Evolutionary conservation across 2,113 vertebrate species (phyloP).

Genomic region (Bufo gargarizans): DNA sequence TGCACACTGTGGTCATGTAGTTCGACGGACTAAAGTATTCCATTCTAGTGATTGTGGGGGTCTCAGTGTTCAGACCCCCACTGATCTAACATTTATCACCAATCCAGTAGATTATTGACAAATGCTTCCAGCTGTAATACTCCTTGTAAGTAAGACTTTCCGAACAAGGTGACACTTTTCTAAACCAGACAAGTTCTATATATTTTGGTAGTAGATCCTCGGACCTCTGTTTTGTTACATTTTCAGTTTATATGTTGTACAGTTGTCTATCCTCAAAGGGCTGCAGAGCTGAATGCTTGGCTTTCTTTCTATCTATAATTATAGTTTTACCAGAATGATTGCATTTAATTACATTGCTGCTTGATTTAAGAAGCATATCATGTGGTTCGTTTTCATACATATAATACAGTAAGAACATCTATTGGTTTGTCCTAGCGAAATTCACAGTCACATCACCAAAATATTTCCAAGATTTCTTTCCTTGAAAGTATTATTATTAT

Average conservation of each 20-base stretch:
- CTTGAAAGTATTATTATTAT: neutral
- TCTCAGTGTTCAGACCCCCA: neutral
- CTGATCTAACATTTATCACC: neutral
- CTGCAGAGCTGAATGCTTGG: conserved; percentile 8
- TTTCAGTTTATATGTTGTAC: neutral
- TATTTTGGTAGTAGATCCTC: neutral
- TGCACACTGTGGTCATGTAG: too few species aligned
- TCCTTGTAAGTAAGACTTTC: neutral
- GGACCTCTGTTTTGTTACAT: too few species aligned
- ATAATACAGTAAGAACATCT: neutral
- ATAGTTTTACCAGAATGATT: neutral
- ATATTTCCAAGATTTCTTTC: neutral
- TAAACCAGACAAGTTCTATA: neutral
- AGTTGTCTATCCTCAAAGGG: conserved; percentile 4
- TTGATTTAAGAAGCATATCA: conserved; percentile 4
- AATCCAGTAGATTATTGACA: neutral
- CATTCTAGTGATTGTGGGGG: neutral
- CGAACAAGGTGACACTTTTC: neutral
- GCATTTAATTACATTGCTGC: conserved; percentile 30
- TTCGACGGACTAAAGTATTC: too few species aligned
- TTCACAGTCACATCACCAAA: neutral
- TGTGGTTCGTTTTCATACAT: conserved; percentile 18
- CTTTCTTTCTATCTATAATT: conserved; percentile 28
- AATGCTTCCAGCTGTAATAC: neutral
- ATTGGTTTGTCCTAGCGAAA: conserved; percentile 31